Conservation (phyloP, 2,797 vertebrate species). For the Rhabdomys pumilio region DNA sequence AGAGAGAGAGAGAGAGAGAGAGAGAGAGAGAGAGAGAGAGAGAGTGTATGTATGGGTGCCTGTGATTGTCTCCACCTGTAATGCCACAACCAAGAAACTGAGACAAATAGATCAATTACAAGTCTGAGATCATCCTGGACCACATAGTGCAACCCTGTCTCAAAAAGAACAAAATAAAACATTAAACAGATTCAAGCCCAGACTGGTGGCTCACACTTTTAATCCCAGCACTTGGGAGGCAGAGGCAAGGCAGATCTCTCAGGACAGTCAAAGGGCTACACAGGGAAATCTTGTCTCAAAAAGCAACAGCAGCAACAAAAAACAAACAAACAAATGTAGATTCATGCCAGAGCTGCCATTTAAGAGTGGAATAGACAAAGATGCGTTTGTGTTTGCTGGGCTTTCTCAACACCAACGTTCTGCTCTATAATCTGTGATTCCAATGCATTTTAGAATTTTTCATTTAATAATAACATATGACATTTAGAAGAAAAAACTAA, state of each 20-base stretch:
- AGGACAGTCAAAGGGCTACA: neutral
- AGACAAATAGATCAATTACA: neutral
- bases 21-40: no score
- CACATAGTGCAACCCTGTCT: neutral
- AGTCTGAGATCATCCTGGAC: neutral
- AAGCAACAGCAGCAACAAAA: neutral
- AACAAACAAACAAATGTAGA: no score
- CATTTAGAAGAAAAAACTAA: constrained; percentile 62
- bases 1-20: no score
- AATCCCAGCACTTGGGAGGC: no score
- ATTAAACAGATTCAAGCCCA: neutral
- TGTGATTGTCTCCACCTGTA: neutral
- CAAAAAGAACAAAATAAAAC: neutral
- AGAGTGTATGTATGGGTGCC: neutral
- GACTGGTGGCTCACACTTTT: neutral
- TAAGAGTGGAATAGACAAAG: neutral
- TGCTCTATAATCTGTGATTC: neutral
- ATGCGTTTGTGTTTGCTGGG: neutral
- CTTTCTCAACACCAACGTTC: neutral
- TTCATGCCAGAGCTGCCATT: constrained; percentile 11
- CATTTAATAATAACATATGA: neutral
- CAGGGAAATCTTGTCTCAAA: neutral
- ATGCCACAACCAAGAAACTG: neutral
- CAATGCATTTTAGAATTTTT: constrained; percentile 56
- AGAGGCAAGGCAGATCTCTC: neutral